Evolutionary conservation across 2,888 invertebrate species (phyloP).

Genomic region (Helobdella robusta): DNA sequence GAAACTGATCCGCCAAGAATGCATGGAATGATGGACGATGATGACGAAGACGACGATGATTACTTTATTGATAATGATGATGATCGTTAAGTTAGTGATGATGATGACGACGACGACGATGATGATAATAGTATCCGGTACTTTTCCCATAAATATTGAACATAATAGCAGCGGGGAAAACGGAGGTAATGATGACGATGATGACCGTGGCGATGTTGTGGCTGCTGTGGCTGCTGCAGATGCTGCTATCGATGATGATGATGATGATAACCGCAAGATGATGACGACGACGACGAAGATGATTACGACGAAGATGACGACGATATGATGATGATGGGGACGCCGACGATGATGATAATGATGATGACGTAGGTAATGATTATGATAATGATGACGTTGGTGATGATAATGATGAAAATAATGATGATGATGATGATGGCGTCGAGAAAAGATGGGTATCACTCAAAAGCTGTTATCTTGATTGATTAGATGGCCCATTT

Average conservation of each 20-base stretch:
- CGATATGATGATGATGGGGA: neutral
- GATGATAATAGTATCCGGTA: conserved; percentile 1
- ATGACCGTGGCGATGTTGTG: neutral
- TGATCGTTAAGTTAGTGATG: neutral
- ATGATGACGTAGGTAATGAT: neutral
- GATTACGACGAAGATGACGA: neutral
- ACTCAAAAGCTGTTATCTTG: too few species aligned
- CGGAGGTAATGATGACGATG: neutral
- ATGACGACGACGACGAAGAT: neutral
- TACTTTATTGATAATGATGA: neutral
- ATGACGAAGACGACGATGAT: conserved; percentile 1
- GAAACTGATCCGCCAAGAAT: too few species aligned
- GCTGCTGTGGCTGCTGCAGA: neutral
- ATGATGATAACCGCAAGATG: too few species aligned
- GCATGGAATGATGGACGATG: neutral
- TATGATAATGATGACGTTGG: neutral
- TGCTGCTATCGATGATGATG: neutral
- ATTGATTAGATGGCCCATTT: too few species aligned
- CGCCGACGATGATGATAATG: neutral
- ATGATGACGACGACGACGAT: conserved; percentile 8
- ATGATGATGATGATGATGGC: neutral
- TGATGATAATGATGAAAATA: neutral
- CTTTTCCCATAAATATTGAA: neutral
- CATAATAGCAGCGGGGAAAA: neutral
- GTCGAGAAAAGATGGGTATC: neutral